phyloP scores from a whole-genome alignment of 2,113 vertebrate species.

The Pangasianodon hypophthalmus region DNA sequence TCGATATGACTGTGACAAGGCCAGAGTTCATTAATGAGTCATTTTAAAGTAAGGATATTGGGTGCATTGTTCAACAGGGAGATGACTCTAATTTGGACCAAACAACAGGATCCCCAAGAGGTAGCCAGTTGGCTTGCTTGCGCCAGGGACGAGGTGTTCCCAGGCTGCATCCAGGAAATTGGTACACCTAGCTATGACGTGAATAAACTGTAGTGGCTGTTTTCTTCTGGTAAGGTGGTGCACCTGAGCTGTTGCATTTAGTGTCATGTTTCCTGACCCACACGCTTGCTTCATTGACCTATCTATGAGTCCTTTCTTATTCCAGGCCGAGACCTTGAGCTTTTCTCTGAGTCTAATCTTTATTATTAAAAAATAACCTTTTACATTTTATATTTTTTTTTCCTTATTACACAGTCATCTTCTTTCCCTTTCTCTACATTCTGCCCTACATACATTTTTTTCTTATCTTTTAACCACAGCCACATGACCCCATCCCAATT shows the following conservation, averaged over 20 bases:
- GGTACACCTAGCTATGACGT: not conserved
- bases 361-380: too few species aligned
- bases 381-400: too few species aligned
- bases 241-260: not conserved
- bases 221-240: not conserved
- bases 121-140: not conserved
- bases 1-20: not conserved
- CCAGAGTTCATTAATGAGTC: not conserved
- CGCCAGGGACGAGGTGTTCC: not conserved
- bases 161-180: not conserved
- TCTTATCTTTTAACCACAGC: not conserved
- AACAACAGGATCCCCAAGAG: not conserved
- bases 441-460: too few species aligned
- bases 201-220: not conserved
- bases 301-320: not conserved
- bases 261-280: not conserved
- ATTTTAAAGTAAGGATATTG: not conserved
- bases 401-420: too few species aligned
- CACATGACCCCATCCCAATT: not conserved
- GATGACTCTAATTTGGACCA: not conserved
- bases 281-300: not conserved
- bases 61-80: not conserved
- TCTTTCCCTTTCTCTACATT: too few species aligned
- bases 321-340: not conserved
- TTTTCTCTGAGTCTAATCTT: not conserved